These are phyloP conservation scores for Tetraodon nigroviridis DNA, from an alignment of 2,113 vertebrate genomes.

Conservation along the genomic window DNA sequence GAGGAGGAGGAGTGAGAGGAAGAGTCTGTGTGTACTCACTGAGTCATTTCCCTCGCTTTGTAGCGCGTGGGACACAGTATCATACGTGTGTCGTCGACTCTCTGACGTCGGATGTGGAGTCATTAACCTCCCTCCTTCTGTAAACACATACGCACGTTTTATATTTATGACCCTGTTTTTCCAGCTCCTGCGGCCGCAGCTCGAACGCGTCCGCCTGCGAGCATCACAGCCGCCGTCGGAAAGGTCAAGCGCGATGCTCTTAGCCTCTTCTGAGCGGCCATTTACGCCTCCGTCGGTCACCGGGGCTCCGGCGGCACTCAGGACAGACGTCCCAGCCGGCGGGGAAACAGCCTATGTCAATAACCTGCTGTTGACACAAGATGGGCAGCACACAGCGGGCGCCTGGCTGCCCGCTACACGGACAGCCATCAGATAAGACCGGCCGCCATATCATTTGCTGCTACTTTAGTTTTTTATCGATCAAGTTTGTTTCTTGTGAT, in stretches of 20 bases:
- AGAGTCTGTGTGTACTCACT: neutral
- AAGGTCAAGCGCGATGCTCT: constrained; percentile 66
- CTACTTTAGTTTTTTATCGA: constrained; percentile 17
- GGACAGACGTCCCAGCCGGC: constrained; percentile 47
- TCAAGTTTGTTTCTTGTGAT: too few species aligned
- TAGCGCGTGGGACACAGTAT: constrained; percentile 27
- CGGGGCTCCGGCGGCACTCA: constrained; percentile 34
- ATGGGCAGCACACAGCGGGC: constrained; percentile 51
- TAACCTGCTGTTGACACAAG: constrained; percentile 71
- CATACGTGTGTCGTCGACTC: constrained; percentile 23
- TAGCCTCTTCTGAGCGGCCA: constrained; percentile 54
- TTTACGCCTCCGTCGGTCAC: constrained; percentile 56
- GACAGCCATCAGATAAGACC: constrained; percentile 47
- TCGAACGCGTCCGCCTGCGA: constrained; percentile 42
- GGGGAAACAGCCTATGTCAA: constrained; percentile 72
- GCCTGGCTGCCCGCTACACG: constrained; percentile 29
- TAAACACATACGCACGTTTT: neutral
- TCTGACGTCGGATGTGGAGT: constrained; percentile 11
- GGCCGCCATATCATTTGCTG: constrained; percentile 13
- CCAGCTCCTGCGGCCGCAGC: constrained; percentile 24
- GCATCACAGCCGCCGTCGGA: constrained; percentile 63
- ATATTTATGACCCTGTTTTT: constrained; percentile 24
- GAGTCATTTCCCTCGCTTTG: constrained; percentile 14
- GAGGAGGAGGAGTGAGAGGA: neutral
- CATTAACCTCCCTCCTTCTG: constrained; percentile 22